Conservation (phyloP, 2,797 vertebrate genomes). For the Diceros bicornis region DNA sequence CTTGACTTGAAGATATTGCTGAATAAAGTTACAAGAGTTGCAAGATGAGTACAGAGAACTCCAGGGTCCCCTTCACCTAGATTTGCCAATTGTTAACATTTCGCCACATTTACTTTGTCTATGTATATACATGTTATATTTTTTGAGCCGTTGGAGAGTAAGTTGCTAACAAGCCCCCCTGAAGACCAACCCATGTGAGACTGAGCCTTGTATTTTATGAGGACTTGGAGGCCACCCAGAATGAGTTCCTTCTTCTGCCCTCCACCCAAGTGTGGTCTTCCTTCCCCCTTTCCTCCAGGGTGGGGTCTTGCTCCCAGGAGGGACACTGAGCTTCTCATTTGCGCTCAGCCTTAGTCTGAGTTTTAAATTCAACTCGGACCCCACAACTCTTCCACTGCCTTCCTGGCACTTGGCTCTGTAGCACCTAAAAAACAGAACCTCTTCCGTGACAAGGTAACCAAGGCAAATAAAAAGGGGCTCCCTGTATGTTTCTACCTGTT, state of each 20-base stretch:
- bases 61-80: background rate
- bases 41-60: background rate
- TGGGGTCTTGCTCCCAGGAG: background rate
- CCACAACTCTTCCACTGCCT: background rate
- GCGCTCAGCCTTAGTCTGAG: background rate
- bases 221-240: background rate
- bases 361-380: background rate
- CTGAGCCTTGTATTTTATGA: background rate
- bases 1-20: background rate
- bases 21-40: constrained; percentile 48
- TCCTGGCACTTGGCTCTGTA: background rate
- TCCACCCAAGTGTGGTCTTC: background rate
- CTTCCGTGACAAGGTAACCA: background rate
- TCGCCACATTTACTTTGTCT: background rate
- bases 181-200: background rate
- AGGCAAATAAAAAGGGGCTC: background rate
- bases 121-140: background rate
- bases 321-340: background rate
- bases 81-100: background rate
- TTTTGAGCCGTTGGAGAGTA: background rate
- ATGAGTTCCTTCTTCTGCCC: background rate
- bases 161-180: background rate
- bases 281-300: no score
- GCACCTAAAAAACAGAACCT: background rate
- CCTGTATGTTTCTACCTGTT: background rate